phyloP scores from a whole-genome alignment of 1,140 invertebrate species.

The Oscheius sp. region DNA sequence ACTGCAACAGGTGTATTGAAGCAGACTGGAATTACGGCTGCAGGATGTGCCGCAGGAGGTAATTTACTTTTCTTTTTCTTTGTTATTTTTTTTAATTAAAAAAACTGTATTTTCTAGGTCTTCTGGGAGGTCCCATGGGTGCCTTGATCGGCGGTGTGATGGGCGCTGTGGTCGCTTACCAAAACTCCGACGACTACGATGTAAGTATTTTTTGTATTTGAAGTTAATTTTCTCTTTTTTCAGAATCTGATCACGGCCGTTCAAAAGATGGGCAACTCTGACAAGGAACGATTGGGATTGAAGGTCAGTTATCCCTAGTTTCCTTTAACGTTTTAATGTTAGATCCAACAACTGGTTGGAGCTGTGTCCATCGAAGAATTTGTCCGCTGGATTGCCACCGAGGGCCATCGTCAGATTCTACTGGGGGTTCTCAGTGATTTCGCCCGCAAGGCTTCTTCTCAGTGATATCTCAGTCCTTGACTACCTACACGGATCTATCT shows the following conservation, averaged over 20 bases:
- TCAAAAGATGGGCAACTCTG: background rate
- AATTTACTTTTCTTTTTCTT: background rate
- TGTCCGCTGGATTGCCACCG: background rate
- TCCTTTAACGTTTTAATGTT: background rate
- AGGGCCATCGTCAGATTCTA: conserved; percentile 3
- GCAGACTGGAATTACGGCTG: background rate
- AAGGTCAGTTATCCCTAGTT: conserved; percentile 1
- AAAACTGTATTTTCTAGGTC: background rate
- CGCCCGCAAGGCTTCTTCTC: too few species aligned
- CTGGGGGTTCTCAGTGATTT: conserved; percentile 11
- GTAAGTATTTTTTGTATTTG: conserved; percentile 4
- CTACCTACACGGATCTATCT: too few species aligned
- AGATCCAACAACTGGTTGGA: conserved; percentile 5
- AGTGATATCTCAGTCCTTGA: too few species aligned
- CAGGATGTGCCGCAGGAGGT: background rate
- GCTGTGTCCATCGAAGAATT: conserved; percentile 13
- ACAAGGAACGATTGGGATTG: background rate
- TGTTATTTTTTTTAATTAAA: background rate
- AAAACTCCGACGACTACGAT: conserved; percentile 10
- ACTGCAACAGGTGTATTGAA: background rate
- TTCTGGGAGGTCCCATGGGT: background rate
- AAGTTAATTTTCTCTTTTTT: background rate
- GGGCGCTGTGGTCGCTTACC: conserved; percentile 12
- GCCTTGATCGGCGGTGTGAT: background rate
- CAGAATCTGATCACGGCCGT: conserved; percentile 1